phyloP scores from a whole-genome alignment of 2,797 vertebrate genomes.

The Pelodytes ibericus region DNA sequence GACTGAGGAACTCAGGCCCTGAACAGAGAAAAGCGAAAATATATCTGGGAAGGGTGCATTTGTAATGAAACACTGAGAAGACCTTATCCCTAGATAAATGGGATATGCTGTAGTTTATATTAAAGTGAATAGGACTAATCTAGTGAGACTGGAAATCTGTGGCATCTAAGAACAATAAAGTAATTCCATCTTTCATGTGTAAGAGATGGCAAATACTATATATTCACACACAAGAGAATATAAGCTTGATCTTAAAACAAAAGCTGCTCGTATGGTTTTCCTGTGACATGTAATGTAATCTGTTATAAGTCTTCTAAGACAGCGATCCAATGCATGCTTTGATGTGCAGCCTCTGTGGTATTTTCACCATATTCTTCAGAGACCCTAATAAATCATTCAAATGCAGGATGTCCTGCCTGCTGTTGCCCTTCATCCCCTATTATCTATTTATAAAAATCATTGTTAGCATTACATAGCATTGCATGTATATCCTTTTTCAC shows the following conservation, averaged over 20 bases:
- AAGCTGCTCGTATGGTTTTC: not conserved
- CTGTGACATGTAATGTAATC: not conserved
- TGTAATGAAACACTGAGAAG: too few species aligned
- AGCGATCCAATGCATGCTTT: not conserved
- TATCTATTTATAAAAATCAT: not conserved
- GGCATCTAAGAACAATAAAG: too few species aligned
- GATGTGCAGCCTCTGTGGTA: not conserved
- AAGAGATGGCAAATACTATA: not conserved
- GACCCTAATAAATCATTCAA: not conserved
- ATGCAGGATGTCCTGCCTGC: not conserved
- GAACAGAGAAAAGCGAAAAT: too few species aligned
- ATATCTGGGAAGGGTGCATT: too few species aligned
- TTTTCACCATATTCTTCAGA: not conserved
- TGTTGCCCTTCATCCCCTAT: not conserved
- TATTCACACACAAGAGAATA: not conserved
- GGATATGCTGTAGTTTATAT: too few species aligned
- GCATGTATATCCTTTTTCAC: not conserved
- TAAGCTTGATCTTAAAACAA: not conserved
- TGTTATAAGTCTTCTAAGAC: not conserved
- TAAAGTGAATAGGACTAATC: too few species aligned
- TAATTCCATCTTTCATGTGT: too few species aligned
- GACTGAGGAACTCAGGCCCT: too few species aligned
- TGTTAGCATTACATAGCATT: not conserved
- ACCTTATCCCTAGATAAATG: too few species aligned
- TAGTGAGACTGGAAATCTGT: too few species aligned